These are phyloP conservation scores for Chymomyza caudatula DNA, from an alignment of 2,888 invertebrate species.

Conservation along the genomic window DNA sequence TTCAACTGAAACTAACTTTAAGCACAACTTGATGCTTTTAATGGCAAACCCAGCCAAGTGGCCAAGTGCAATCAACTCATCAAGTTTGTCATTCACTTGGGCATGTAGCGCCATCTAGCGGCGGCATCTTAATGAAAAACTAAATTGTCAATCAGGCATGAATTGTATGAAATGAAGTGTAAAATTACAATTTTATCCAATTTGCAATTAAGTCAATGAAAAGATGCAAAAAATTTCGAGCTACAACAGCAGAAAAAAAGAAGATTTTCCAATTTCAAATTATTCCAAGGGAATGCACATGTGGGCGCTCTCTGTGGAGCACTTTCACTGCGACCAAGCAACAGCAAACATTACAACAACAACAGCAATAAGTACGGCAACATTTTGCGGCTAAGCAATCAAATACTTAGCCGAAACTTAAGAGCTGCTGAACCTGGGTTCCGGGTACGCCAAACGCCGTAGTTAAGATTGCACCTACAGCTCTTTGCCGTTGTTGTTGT, in stretches of 20 bases:
- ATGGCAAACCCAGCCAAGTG: neutral
- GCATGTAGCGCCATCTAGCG: neutral
- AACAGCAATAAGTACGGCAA: constrained; percentile 13
- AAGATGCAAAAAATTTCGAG: constrained; percentile 44
- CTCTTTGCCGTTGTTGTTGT: neutral
- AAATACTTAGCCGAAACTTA: neutral
- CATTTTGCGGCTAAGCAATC: constrained; percentile 47
- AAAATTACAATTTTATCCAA: constrained; percentile 78
- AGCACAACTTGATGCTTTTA: neutral
- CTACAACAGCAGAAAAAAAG: constrained; percentile 4
- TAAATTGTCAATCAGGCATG: constrained; percentile 77
- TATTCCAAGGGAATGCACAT: constrained; percentile 70
- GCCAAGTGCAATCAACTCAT: constrained; percentile 20
- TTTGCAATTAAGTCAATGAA: constrained; percentile 76
- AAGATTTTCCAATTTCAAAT: constrained; percentile 62
- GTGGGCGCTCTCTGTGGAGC: constrained; percentile 28
- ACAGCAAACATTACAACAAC: constrained; percentile 19
- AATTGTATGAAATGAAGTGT: constrained; percentile 76
- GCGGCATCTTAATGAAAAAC: constrained; percentile 72
- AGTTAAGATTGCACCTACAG: constrained; percentile 18
- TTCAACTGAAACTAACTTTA: neutral
- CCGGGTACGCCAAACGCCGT: neutral
- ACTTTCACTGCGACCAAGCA: constrained; percentile 46
- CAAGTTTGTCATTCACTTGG: constrained; percentile 33
- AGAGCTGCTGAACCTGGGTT: too few species aligned